Evolutionary conservation across 2,113 vertebrate species (phyloP).

Genomic region (Nipponia nippon): DNA sequence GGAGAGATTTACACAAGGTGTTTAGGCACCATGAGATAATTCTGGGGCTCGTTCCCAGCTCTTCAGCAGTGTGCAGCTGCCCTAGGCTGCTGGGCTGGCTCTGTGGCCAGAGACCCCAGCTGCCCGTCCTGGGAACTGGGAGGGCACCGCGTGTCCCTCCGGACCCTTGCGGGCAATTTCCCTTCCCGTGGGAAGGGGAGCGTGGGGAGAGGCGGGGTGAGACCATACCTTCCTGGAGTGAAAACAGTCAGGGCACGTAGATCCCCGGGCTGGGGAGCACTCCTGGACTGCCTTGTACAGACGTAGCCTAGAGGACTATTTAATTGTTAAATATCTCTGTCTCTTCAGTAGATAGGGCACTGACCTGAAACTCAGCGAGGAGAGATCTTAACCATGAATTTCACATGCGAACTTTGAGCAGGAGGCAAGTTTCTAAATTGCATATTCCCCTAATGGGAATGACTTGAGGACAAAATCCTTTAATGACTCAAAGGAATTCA

Average conservation of each 20-base stretch:
- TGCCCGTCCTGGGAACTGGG: fast-evolving
- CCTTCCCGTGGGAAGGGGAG: neutral
- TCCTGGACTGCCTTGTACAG: fast-evolving
- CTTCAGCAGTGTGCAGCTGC: neutral
- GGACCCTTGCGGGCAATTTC: neutral
- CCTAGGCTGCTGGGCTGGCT: neutral
- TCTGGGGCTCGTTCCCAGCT: neutral
- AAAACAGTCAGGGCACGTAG: neutral
- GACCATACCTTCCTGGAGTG: fast-evolving
- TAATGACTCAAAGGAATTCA: slow-evolving; percentile 35
- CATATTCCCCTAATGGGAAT: slow-evolving; percentile 40
- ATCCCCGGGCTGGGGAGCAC: neutral
- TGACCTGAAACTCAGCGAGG: neutral
- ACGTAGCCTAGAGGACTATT: neutral
- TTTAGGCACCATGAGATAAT: neutral
- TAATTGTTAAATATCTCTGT: slow-evolving; percentile 26
- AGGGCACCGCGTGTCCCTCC: neutral
- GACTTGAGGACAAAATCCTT: slow-evolving; percentile 40
- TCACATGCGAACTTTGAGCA: neutral
- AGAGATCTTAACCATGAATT: neutral
- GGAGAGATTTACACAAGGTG: neutral
- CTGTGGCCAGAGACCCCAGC: neutral
- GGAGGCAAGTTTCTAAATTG: slow-evolving; percentile 11
- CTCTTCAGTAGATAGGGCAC: neutral
- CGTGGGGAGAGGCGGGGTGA: neutral